These are phyloP conservation scores for Sphyrna mokarran DNA, from an alignment of 2,113 vertebrate species.

Conservation along the genomic window DNA sequence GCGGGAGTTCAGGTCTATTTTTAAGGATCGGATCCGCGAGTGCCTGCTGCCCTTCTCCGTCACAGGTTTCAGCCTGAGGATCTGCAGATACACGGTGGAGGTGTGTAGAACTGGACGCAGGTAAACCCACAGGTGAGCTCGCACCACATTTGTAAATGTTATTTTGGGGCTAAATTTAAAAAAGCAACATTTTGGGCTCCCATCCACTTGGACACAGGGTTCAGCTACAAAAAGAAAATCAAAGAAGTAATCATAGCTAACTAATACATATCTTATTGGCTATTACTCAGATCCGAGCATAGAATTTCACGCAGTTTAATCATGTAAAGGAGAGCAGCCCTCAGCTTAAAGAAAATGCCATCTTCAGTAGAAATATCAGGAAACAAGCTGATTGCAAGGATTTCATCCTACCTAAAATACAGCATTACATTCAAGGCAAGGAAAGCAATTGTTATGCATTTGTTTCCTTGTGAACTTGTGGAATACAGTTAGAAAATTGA, in stretches of 20 bases:
- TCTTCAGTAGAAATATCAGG: not conserved
- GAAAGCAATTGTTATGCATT: not conserved
- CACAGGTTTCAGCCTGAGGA: conserved; percentile 87
- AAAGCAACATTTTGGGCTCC: conserved; percentile 90
- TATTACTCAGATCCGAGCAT: not conserved
- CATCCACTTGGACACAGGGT: conserved; percentile 85
- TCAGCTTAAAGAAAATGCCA: not conserved
- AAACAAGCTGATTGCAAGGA: not conserved
- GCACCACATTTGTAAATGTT: conserved; percentile 97
- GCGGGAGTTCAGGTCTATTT: conserved; percentile 89
- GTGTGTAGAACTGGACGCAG: conserved; percentile 85
- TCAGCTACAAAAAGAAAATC: conserved; percentile 66
- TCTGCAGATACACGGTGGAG: conserved; percentile 92
- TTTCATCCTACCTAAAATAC: not conserved
- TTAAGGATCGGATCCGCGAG: conserved; percentile 92
- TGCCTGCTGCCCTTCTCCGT: conserved; percentile 86
- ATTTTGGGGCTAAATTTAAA: conserved; percentile 98
- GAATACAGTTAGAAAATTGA: not conserved
- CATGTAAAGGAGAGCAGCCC: not conserved
- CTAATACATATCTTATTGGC: not conserved
- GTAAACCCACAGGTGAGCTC: conserved; percentile 96
- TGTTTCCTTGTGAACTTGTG: not conserved
- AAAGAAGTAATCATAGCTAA: conserved; percentile 30
- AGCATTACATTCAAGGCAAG: not conserved
- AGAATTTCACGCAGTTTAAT: not conserved